Evolutionary conservation across 2,888 invertebrate species (phyloP).

Genomic region (Diarsia mendica): DNA sequence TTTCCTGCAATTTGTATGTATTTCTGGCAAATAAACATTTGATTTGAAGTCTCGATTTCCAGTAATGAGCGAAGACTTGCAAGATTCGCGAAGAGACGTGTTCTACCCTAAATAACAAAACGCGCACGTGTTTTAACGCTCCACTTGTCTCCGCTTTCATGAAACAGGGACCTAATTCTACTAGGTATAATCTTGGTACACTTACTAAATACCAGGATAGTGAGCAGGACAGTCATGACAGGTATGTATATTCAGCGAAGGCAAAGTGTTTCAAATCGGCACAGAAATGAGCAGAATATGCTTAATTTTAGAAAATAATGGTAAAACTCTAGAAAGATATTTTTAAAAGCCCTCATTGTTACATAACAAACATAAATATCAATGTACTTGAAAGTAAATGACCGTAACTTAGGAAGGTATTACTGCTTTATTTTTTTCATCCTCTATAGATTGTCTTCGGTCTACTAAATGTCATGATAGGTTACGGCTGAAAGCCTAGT

Average conservation of each 20-base stretch:
- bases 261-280: not conserved
- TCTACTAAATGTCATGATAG: slow-evolving; percentile 52
- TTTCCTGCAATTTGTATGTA: too few relatives aligned
- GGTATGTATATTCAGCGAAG: not conserved
- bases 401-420: slow-evolving; percentile 21
- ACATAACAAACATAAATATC: slow-evolving; percentile 4
- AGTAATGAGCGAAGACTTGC: too few relatives aligned
- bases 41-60: too few relatives aligned
- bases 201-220: not conserved
- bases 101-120: not conserved
- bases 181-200: not conserved
- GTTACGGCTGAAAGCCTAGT: slow-evolving; percentile 56
- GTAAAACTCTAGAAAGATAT: not conserved
- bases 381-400: slow-evolving; percentile 3
- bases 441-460: slow-evolving; percentile 30
- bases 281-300: not conserved
- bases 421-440: slow-evolving; percentile 12
- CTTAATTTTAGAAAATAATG: not conserved
- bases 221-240: too few relatives aligned
- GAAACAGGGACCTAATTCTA: not conserved
- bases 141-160: too few relatives aligned
- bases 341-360: not conserved
- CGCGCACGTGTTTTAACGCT: not conserved
- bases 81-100: too few relatives aligned
- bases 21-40: too few relatives aligned